A percentile compares a stretch with the other conserved stretches of the same genome.
These are phyloP conservation scores for Parapsyche elsis DNA, from an alignment of 1,140 invertebrate genomes.

Conservation along the genomic window DNA sequence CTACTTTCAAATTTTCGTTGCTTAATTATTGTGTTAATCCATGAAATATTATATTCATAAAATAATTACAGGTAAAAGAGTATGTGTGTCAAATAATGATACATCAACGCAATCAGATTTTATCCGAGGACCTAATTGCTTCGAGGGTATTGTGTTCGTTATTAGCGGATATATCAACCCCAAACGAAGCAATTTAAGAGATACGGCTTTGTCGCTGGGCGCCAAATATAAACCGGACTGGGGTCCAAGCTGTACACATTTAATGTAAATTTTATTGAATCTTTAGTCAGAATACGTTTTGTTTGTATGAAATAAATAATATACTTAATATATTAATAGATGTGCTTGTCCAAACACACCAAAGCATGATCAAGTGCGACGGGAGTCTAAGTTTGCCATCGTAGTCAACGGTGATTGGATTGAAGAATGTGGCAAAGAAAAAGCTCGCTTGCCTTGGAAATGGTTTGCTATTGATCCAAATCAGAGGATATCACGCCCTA, in stretches of 20 bases:
- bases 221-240: constrained; percentile 83
- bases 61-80: constrained; percentile 4
- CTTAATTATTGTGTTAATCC: too few relatives aligned
- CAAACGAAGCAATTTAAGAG: constrained; percentile 73
- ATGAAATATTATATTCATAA: too few relatives aligned
- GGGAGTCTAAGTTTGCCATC: constrained; percentile 68
- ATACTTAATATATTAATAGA: constrained; percentile 64
- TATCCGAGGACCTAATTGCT: constrained; percentile 55
- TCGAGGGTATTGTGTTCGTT: constrained; percentile 78
- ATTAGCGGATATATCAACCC: constrained; percentile 92
- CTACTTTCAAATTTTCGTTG: too few relatives aligned
- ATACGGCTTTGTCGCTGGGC: constrained; percentile 80
- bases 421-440: constrained; percentile 72
- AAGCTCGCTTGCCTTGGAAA: constrained; percentile 78
- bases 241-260: constrained; percentile 80
- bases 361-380: constrained; percentile 79
- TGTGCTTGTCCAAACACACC: constrained; percentile 92
- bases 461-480: constrained; percentile 69
- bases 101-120: constrained; percentile 20
- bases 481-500: constrained; percentile 31
- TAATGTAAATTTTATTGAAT: constrained; percentile 73
- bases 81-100: background rate
- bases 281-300: background rate
- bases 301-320: background rate
- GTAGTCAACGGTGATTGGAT: constrained; percentile 85